A percentile compares a stretch with the other conserved stretches of the same genome.
phyloP scores from a whole-genome alignment of 1,140 invertebrate genomes.

The Drosophila simulans region DNA sequence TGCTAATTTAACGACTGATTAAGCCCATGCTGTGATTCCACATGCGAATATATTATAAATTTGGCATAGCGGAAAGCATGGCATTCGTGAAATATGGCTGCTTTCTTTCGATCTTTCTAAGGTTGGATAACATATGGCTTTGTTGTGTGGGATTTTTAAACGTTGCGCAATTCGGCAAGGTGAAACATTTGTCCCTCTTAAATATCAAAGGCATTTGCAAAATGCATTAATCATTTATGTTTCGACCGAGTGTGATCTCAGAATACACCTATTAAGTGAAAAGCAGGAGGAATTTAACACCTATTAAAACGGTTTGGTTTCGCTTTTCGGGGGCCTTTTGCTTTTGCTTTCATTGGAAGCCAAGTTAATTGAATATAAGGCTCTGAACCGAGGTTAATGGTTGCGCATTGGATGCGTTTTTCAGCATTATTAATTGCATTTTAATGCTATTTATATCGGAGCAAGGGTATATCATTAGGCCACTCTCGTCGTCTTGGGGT shows the following conservation, averaged over 20 bases:
- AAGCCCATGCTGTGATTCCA: slow-evolving; percentile 23
- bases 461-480: slow-evolving; percentile 50
- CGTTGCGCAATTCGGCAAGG: slow-evolving; percentile 65
- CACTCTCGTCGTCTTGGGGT: slow-evolving; percentile 33
- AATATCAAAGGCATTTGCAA: slow-evolving; percentile 19
- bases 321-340: slow-evolving; percentile 21
- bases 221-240: slow-evolving; percentile 62
- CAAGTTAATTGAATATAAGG: slow-evolving; percentile 62
- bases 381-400: slow-evolving; percentile 33
- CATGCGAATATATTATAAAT: slow-evolving; percentile 51
- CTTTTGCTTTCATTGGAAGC: slow-evolving; percentile 60
- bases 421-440: slow-evolving; percentile 66
- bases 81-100: slow-evolving; percentile 32
- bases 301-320: slow-evolving; percentile 61
- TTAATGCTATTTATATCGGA: slow-evolving; percentile 64
- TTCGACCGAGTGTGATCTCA: slow-evolving; percentile 23
- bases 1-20: slow-evolving; percentile 18
- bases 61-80: slow-evolving; percentile 40
- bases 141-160: slow-evolving; percentile 41
- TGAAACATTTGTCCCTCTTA: slow-evolving; percentile 35
- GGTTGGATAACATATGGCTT: slow-evolving; percentile 35
- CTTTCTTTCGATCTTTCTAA: slow-evolving; percentile 68
- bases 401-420: slow-evolving; percentile 28
- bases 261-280: slow-evolving; percentile 66
- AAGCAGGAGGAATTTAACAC: slow-evolving; percentile 65